Evolutionary conservation across 2,113 vertebrate species (phyloP).

Genomic region (human): GRCh38 chr7:114990001-114990500

Average conservation of each 20-base stretch:
- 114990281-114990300: not conserved
- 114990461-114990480: too few species aligned
- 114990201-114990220: not conserved
- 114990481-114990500: too few species aligned
- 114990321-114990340: not conserved
- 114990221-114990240: not conserved
- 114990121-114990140: not conserved
- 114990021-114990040: not conserved
- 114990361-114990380: too few species aligned
- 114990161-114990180: not conserved
- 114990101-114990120: not conserved
- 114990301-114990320: not conserved
- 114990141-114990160: not conserved
- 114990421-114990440: too few species aligned
- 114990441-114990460: too few species aligned
- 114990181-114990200: not conserved
- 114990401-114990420: too few species aligned
- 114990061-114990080: not conserved
- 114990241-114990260: not conserved
- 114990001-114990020: not conserved
- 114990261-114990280: conserved; percentile 2
- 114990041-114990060: not conserved
- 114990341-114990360: not conserved
- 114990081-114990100: not conserved
- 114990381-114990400: too few species aligned